These are phyloP conservation scores for Macropus fuliginosus DNA, from an alignment of 2,797 vertebrate species.

Conservation along the genomic window DNA sequence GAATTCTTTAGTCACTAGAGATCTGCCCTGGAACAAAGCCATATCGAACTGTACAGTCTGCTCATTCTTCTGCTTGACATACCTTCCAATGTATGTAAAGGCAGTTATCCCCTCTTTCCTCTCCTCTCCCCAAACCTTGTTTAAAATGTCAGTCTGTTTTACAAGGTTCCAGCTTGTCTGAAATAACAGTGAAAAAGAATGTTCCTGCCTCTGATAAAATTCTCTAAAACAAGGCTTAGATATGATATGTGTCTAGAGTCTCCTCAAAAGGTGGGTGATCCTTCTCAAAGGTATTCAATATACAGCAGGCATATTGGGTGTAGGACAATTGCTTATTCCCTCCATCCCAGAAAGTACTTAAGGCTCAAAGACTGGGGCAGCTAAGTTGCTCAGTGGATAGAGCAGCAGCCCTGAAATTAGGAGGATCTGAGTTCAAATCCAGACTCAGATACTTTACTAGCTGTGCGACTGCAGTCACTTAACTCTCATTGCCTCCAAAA, in stretches of 20 bases:
- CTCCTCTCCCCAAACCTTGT: not conserved
- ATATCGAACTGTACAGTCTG: not conserved
- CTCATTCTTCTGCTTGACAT: not conserved
- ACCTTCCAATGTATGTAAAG: not conserved
- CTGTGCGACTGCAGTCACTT: too few relatives aligned
- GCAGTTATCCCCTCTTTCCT: not conserved
- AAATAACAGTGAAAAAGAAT: not conserved
- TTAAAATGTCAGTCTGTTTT: not conserved
- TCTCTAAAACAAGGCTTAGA: not conserved
- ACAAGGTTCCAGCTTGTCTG: not conserved
- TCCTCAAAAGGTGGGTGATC: not conserved
- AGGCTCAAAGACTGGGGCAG: not conserved
- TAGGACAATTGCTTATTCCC: not conserved
- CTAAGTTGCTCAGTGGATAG: too few relatives aligned
- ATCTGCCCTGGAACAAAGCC: not conserved
- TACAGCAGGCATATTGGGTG: not conserved
- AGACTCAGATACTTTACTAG: too few relatives aligned
- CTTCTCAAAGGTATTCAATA: not conserved
- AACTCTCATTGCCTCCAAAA: too few relatives aligned
- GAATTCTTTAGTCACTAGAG: not conserved
- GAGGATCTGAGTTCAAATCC: too few relatives aligned
- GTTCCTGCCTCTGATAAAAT: not conserved
- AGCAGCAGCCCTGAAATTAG: too few relatives aligned
- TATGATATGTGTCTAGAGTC: not conserved
- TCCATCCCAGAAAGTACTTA: not conserved